Evolutionary conservation across 30 jellyfish, hydroid and myxozoan species (phyloP).

Genomic region (Clytia hemisphaerica): DNA sequence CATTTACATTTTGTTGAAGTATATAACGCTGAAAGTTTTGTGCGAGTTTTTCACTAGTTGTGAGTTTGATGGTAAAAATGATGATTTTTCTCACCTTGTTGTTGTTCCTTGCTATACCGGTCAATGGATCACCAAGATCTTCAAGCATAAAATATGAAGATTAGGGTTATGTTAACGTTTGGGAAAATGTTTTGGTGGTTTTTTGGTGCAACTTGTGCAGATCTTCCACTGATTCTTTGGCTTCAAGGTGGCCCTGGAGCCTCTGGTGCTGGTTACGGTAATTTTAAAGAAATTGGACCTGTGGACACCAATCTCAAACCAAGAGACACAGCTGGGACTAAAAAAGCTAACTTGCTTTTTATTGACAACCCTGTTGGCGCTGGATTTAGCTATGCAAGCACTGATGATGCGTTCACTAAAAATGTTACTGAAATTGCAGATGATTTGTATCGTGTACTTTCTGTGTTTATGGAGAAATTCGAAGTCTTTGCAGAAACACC

Average conservation of each 20-base stretch:
- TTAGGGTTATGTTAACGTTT: constrained; percentile 84
- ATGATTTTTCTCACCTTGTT: too few species aligned
- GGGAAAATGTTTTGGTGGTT: constrained; percentile 88
- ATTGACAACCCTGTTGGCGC: constrained; percentile 93
- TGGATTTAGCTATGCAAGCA: constrained; percentile 80
- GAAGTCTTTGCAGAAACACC: constrained; percentile 54
- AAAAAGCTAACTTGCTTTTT: constrained; percentile 53
- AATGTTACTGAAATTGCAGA: constrained; percentile 80
- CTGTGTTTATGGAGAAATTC: constrained; percentile 26
- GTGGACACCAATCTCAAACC: constrained; percentile 51
- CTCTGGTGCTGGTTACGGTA: constrained; percentile 82
- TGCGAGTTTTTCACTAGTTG: too few species aligned
- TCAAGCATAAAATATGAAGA: too few species aligned
- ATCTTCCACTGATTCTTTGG: constrained; percentile 72
- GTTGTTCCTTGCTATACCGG: too few species aligned
- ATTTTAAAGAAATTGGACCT: constrained; percentile 79
- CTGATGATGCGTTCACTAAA: constrained; percentile 50
- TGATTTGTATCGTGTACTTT: constrained; percentile 51
- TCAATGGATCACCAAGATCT: too few species aligned
- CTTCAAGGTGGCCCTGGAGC: constrained; percentile 97
- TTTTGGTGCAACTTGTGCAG: constrained; percentile 55
- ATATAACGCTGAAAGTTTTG: too few species aligned
- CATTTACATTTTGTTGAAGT: too few species aligned
- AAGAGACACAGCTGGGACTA: constrained; percentile 67
- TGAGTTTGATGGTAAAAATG: too few species aligned